These are phyloP conservation scores for Sisyra terminalis DNA, from an alignment of 2,888 invertebrate genomes.

Conservation along the genomic window DNA sequence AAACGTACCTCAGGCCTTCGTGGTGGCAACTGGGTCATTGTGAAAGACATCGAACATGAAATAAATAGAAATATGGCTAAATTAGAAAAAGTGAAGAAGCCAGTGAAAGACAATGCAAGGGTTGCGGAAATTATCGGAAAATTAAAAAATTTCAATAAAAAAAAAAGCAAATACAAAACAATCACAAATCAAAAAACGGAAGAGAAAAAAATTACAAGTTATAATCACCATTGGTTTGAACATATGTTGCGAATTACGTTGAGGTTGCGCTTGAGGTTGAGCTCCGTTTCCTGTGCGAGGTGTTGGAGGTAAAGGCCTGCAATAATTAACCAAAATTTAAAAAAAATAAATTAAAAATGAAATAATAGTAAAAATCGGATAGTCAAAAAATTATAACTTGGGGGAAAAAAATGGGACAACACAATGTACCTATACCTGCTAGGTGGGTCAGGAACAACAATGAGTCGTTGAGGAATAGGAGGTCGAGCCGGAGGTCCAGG, in stretches of 20 bases:
- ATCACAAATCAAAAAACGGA: constrained; percentile 12
- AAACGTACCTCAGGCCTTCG: constrained; percentile 79
- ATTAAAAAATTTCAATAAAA: constrained; percentile 9
- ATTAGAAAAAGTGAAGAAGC: constrained; percentile 22
- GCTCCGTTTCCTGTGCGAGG: constrained; percentile 45
- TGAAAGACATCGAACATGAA: constrained; percentile 37
- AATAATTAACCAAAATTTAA: background rate
- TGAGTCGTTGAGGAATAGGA: constrained; percentile 78
- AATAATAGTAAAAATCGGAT: no score
- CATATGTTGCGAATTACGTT: constrained; percentile 68
- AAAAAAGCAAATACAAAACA: constrained; percentile 30
- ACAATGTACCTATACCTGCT: constrained; percentile 36
- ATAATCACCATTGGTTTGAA: constrained; percentile 88
- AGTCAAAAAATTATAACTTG: no score
- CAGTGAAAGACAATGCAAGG: constrained; percentile 21
- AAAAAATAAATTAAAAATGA: no score
- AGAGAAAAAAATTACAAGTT: constrained; percentile 28
- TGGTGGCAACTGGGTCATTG: constrained; percentile 55
- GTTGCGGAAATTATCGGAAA: constrained; percentile 15
- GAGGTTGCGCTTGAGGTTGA: constrained; percentile 33
- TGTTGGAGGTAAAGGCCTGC: constrained; percentile 68
- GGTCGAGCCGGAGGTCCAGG: constrained; percentile 80
- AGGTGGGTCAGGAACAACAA: constrained; percentile 79
- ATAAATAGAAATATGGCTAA: constrained; percentile 35
- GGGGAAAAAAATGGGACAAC: constrained; percentile 3